Conservation (phyloP, 2,113 vertebrate species). For the Peromyscus polionotus region DNA sequence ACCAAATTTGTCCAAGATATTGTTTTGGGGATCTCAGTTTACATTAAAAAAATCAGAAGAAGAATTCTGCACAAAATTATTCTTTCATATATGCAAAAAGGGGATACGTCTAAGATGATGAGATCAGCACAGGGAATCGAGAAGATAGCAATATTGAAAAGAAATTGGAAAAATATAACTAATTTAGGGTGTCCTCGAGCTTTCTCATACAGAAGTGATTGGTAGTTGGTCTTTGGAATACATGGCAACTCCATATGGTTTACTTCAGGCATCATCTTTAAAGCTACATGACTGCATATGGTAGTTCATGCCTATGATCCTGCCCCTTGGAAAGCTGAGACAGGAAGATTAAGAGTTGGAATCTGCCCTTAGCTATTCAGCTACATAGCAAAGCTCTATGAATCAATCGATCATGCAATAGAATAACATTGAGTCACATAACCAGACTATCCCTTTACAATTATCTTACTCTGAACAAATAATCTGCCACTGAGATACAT, state of each 20-base stretch:
- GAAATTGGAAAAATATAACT: not conserved
- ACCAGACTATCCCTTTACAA: not conserved
- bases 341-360: not conserved
- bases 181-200: not conserved
- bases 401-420: not conserved
- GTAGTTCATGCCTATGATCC: not conserved
- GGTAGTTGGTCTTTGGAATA: not conserved
- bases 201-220: not conserved
- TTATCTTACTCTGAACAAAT: no score
- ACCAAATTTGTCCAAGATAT: no score
- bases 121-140: not conserved
- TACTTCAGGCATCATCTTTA: not conserved
- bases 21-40: not conserved
- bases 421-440: not conserved
- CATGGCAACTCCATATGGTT: rapidly evolving
- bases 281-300: not conserved
- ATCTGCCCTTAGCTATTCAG: not conserved
- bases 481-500: no score
- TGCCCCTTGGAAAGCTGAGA: not conserved
- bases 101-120: not conserved
- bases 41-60: not conserved
- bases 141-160: not conserved
- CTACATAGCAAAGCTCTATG: not conserved
- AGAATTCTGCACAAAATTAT: not conserved
- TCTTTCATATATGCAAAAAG: not conserved